Conservation (phyloP, 2,797 vertebrate genomes). For the Myripristis jacobus region DNA sequence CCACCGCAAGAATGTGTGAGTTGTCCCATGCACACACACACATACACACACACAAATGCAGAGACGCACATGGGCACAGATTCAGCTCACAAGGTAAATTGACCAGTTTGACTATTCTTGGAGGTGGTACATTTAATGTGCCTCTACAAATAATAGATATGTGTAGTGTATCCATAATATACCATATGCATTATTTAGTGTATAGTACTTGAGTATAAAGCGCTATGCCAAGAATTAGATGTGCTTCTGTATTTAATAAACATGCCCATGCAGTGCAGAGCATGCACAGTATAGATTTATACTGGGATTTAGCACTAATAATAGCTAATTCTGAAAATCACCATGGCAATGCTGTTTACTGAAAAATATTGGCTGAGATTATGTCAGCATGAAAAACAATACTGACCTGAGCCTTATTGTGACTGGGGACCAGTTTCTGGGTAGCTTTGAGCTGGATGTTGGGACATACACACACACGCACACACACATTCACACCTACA, state of each 20-base stretch:
- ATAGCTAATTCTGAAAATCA: background rate
- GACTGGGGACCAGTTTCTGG: constrained; percentile 15
- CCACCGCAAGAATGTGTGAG: constrained; percentile 92
- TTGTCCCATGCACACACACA: constrained; percentile 18
- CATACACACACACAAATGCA: background rate
- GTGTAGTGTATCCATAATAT: too few relatives aligned
- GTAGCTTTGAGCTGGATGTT: constrained; percentile 2
- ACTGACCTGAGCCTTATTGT: constrained; percentile 22
- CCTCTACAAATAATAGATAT: too few relatives aligned
- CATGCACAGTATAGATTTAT: too few relatives aligned
- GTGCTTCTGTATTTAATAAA: background rate
- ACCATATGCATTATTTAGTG: too few relatives aligned
- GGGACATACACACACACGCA: constrained; percentile 2
- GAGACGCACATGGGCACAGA: background rate
- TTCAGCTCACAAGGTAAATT: background rate
- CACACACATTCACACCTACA: constrained; percentile 7
- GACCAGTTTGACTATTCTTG: too few relatives aligned
- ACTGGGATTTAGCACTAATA: background rate
- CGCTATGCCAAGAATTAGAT: background rate
- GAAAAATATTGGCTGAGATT: constrained; percentile 25
- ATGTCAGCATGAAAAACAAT: constrained; percentile 24
- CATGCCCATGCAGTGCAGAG: background rate
- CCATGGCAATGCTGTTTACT: constrained; percentile 11
- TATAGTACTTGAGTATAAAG: too few relatives aligned
- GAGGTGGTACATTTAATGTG: too few relatives aligned